Conservation (phyloP, 2,888 invertebrate genomes). For the Drosophila macrothrix region DNA sequence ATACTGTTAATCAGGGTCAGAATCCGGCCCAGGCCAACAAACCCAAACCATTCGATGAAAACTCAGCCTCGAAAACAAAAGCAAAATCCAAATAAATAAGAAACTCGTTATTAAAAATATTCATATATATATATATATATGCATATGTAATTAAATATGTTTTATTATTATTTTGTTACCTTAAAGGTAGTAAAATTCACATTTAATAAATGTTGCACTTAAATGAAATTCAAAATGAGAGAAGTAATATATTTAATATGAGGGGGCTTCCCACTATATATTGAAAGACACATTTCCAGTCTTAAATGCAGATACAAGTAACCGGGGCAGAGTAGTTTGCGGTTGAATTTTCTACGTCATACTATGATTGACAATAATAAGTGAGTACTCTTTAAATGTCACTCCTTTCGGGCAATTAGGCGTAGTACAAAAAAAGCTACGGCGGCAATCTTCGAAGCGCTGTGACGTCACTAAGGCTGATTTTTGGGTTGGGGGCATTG, state of each 20-base stretch:
- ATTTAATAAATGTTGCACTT: not conserved
- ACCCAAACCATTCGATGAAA: not conserved
- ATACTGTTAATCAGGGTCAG: not conserved
- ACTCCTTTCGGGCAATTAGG: not conserved
- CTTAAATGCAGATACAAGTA: not conserved
- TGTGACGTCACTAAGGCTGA: constrained; percentile 3
- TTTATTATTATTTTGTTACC: too few species aligned
- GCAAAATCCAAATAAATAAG: not conserved
- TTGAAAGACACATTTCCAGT: not conserved
- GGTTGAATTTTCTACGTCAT: not conserved
- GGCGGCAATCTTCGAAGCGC: not conserved
- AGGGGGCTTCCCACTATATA: not conserved
- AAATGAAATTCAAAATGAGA: not conserved
- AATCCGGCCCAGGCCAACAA: not conserved
- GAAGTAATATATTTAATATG: not conserved
- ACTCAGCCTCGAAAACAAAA: not conserved
- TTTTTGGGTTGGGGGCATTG: not conserved
- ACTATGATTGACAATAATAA: not conserved
- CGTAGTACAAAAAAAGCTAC: not conserved
- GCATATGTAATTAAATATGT: too few species aligned
- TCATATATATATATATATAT: not conserved
- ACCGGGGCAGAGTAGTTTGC: not conserved
- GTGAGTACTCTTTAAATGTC: not conserved
- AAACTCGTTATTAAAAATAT: not conserved
- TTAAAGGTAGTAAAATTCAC: too few species aligned